A percentile compares a stretch with the other conserved stretches of the same genome.
Evolutionary conservation across 2,888 invertebrate genomes (phyloP).

Genomic region (Linnaemya vulpina): DNA sequence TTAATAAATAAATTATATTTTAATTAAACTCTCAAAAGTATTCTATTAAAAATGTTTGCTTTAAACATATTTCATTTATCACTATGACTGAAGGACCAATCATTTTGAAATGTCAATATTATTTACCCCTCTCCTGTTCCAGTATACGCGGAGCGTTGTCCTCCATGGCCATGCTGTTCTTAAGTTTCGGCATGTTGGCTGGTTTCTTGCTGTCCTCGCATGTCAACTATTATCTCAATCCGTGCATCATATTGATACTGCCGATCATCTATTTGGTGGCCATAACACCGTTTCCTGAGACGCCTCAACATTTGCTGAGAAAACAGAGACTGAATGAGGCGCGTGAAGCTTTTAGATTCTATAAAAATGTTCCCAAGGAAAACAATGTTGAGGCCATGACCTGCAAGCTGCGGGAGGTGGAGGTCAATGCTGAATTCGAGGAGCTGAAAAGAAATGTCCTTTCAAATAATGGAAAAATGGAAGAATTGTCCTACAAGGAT

Average conservation of each 20-base stretch:
- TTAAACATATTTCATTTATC: too few relatives aligned
- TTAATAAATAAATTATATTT: too few relatives aligned
- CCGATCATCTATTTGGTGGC: slow-evolving; percentile 77
- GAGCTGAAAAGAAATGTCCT: slow-evolving; percentile 53
- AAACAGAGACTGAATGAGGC: slow-evolving; percentile 75
- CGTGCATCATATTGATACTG: slow-evolving; percentile 77
- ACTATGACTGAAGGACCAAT: too few relatives aligned
- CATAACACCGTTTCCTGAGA: slow-evolving; percentile 78
- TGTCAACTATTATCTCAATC: slow-evolving; percentile 78
- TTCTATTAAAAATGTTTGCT: too few relatives aligned
- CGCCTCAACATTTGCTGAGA: slow-evolving; percentile 78
- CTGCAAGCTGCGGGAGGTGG: slow-evolving; percentile 72
- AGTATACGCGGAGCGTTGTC: slow-evolving; percentile 81
- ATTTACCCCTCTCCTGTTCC: background rate
- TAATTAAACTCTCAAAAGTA: too few relatives aligned
- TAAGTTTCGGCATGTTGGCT: slow-evolving; percentile 79
- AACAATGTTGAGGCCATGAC: slow-evolving; percentile 72
- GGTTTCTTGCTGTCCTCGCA: slow-evolving; percentile 79
- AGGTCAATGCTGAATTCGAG: slow-evolving; percentile 68
- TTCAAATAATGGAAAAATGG: slow-evolving; percentile 50
- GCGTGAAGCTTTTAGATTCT: slow-evolving; percentile 77
- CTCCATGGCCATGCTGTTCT: slow-evolving; percentile 78
- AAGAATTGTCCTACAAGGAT: slow-evolving; percentile 73
- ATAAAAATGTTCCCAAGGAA: slow-evolving; percentile 75
- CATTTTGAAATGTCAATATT: too few relatives aligned